These are phyloP conservation scores for Corvus moneduloides DNA, from an alignment of 2,113 vertebrate genomes.

Conservation along the genomic window DNA sequence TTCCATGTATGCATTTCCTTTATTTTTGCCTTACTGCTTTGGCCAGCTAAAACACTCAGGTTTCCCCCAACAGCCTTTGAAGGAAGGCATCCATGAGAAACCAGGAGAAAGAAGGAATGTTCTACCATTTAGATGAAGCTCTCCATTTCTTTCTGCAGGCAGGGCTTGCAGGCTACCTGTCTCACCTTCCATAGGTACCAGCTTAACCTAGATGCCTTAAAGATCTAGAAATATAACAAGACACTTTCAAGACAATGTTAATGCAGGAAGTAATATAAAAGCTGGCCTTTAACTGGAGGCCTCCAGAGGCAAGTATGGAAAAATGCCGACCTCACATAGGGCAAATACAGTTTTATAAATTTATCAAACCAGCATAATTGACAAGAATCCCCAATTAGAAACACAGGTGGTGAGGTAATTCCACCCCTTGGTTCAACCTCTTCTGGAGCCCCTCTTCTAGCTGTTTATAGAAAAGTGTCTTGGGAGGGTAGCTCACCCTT, in stretches of 20 bases:
- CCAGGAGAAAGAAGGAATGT: background rate
- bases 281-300: background rate
- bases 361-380: background rate
- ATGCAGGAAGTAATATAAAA: background rate
- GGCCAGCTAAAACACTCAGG: background rate
- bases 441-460: background rate
- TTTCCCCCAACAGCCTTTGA: background rate
- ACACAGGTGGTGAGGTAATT: background rate
- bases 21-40: background rate
- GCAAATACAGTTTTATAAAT: background rate
- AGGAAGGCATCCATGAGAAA: background rate
- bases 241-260: background rate
- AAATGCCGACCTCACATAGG: background rate
- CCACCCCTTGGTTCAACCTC: background rate
- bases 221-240: background rate
- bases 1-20: background rate
- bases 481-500: background rate
- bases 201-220: background rate
- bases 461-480: background rate
- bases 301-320: background rate
- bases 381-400: background rate
- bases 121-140: background rate
- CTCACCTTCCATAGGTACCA: background rate
- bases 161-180: background rate
- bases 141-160: background rate